phyloP scores from a whole-genome alignment of 2,113 vertebrate species.

The Mus spicilegus region DNA sequence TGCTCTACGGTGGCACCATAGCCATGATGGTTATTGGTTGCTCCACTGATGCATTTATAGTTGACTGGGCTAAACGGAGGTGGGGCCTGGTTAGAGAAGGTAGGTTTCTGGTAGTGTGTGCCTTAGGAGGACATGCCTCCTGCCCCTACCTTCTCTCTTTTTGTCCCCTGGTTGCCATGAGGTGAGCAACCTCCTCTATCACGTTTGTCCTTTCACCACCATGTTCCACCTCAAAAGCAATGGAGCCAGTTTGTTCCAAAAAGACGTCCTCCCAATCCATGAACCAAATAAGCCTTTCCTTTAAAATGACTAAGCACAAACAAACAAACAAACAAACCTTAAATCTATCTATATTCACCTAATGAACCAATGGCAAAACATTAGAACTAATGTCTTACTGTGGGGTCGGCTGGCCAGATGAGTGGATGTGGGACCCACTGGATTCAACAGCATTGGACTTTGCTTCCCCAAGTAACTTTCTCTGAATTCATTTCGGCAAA shows the following conservation, averaged over 20 bases:
- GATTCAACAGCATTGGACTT: neutral
- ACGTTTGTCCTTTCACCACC: rapidly evolving
- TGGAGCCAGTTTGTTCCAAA: neutral
- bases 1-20: neutral
- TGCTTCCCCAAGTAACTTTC: neutral
- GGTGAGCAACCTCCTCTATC: neutral
- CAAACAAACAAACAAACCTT: neutral
- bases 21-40: neutral
- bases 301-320: neutral
- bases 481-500: neutral
- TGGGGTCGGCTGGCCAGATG: neutral
- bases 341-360: neutral
- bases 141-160: neutral
- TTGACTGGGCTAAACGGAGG: neutral
- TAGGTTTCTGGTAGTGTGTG: neutral
- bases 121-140: neutral
- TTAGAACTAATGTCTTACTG: neutral
- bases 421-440: neutral
- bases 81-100: neutral
- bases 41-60: neutral
- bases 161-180: neutral
- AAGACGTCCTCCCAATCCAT: neutral
- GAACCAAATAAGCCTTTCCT: neutral
- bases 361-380: neutral
- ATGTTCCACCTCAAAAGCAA: neutral